Evolutionary conservation across 2,113 vertebrate genomes (phyloP).

Genomic region (Microtus ochrogaster): DNA sequence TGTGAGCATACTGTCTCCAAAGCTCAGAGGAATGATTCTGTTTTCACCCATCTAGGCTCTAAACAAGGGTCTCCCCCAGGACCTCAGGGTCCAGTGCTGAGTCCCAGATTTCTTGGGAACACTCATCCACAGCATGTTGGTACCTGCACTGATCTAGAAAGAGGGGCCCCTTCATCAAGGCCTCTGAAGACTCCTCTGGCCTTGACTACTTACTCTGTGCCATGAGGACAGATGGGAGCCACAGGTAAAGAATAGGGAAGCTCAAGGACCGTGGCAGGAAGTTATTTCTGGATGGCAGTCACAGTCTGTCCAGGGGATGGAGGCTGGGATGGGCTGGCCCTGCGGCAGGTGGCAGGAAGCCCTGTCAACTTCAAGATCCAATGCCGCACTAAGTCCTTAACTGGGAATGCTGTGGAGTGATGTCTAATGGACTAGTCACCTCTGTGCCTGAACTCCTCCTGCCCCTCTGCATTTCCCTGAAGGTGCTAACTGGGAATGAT

Average conservation of each 20-base stretch:
- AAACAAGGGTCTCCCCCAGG: neutral
- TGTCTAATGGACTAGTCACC: fast-evolving
- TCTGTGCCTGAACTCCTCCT: neutral
- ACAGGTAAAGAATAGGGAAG: too few species aligned
- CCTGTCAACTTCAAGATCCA: neutral
- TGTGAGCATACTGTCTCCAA: neutral
- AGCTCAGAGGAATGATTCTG: neutral
- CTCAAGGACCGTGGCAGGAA: too few species aligned
- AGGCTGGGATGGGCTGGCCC: neutral
- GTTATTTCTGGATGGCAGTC: neutral
- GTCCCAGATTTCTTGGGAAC: neutral
- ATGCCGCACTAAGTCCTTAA: neutral
- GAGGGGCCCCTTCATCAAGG: neutral
- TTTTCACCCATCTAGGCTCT: neutral
- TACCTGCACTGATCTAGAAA: neutral
- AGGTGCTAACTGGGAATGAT: neutral
- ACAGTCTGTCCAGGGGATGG: neutral
- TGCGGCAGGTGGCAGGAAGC: neutral
- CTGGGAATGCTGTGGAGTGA: neutral
- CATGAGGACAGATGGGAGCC: neutral
- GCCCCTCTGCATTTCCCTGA: neutral
- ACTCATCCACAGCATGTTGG: neutral
- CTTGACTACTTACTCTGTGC: neutral
- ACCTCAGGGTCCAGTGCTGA: neutral
- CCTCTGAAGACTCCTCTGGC: neutral